Evolutionary conservation across 2,113 vertebrate genomes (phyloP).

Genomic region (Paramormyrops kingsleyae): DNA sequence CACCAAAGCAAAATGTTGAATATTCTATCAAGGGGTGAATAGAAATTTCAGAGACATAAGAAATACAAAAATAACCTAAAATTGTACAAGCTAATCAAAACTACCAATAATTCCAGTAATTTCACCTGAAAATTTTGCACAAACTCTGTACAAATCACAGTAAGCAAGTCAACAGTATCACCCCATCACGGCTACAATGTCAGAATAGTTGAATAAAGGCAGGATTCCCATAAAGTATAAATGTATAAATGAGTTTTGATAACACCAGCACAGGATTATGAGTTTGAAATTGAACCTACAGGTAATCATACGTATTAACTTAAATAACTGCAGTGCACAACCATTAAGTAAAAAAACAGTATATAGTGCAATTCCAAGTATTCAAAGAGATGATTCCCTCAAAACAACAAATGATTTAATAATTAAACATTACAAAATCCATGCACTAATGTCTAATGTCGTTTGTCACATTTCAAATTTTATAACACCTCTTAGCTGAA

Average conservation of each 20-base stretch:
- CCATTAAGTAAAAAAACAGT: not conserved
- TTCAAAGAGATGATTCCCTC: not conserved
- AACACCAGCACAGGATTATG: not conserved
- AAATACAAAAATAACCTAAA: not conserved
- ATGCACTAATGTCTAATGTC: not conserved
- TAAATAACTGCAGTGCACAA: not conserved
- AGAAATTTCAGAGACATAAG: not conserved
- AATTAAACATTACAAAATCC: not conserved
- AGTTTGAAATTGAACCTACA: not conserved
- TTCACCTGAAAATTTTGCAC: not conserved
- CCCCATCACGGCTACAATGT: not conserved
- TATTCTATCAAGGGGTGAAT: not conserved
- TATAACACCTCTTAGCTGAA: not conserved
- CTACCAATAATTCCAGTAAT: not conserved
- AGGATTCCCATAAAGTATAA: not conserved
- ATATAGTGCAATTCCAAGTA: not conserved
- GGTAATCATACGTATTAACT: not conserved
- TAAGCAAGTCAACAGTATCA: not conserved
- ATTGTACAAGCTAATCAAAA: not conserved
- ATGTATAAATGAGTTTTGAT: not conserved
- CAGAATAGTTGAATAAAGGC: not conserved
- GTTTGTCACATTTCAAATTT: not conserved
- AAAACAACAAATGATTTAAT: not conserved
- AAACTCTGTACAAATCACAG: not conserved
- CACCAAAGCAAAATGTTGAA: not conserved